These are phyloP conservation scores for Heterohyrax brucei DNA, from an alignment of 2,797 vertebrate species.

Conservation along the genomic window DNA sequence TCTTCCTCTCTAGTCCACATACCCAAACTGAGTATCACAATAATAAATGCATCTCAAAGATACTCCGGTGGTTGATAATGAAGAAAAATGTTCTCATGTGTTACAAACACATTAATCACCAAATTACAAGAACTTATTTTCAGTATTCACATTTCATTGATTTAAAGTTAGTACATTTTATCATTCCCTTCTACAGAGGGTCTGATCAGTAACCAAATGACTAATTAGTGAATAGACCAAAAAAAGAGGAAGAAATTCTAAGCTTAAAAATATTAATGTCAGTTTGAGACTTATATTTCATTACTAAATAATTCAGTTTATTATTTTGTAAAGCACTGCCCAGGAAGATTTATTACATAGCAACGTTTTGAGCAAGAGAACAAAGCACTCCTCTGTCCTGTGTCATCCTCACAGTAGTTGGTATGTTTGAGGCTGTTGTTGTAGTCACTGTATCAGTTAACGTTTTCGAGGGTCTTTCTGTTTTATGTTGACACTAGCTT, in stretches of 20 bases:
- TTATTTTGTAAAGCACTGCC: not conserved
- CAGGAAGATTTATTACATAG: too few relatives aligned
- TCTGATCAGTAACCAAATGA: not conserved
- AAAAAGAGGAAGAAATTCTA: not conserved
- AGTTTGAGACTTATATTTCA: conserved; percentile 22
- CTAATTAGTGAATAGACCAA: not conserved
- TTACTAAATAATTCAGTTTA: not conserved
- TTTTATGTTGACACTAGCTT: too few relatives aligned
- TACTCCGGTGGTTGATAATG: not conserved
- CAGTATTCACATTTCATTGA: not conserved
- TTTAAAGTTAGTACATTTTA: conserved; percentile 35
- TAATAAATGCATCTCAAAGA: not conserved
- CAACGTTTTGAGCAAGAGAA: too few relatives aligned
- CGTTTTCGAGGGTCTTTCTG: too few relatives aligned
- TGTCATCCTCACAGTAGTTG: too few relatives aligned
- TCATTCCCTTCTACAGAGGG: not conserved
- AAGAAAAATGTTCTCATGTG: not conserved
- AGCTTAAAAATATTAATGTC: not conserved
- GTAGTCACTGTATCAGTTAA: too few relatives aligned
- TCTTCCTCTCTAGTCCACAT: not conserved
- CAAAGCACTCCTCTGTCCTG: too few relatives aligned
- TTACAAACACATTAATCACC: not conserved
- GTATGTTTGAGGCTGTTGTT: too few relatives aligned
- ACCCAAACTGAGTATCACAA: conserved; percentile 19
- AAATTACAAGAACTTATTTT: conserved; percentile 13